Evolutionary conservation across 2,113 vertebrate genomes (phyloP).

Genomic region (Hydrolagus affinis): DNA sequence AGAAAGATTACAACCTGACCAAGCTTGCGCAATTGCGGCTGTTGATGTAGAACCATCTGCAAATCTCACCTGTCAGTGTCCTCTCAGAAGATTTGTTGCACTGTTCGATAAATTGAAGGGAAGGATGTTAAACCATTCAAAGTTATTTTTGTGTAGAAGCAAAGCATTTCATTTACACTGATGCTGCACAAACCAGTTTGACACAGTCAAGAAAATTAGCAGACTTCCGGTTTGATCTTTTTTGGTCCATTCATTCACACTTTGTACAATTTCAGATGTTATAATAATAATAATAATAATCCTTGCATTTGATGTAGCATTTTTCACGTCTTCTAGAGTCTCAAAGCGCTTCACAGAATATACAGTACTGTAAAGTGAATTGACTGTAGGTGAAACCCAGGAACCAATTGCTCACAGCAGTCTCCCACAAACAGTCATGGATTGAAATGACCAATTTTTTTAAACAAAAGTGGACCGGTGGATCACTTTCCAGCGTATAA

Average conservation of each 20-base stretch:
- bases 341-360: too few relatives aligned
- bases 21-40: neutral
- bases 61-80: neutral
- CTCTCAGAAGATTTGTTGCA: neutral
- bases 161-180: neutral
- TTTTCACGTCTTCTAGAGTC: too few relatives aligned
- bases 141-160: neutral
- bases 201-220: neutral
- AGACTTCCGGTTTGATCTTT: neutral
- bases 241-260: neutral
- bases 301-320: too few relatives aligned
- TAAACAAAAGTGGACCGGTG: too few relatives aligned
- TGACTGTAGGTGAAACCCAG: too few relatives aligned
- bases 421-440: too few relatives aligned
- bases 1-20: neutral
- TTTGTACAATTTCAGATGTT: too few relatives aligned
- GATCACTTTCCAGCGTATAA: too few relatives aligned
- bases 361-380: too few relatives aligned
- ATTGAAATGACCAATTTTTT: too few relatives aligned
- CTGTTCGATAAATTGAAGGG: neutral
- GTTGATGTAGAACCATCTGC: neutral
- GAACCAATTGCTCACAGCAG: too few relatives aligned
- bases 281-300: too few relatives aligned
- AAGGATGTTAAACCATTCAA: neutral
- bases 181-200: constrained; percentile 14